Conservation (phyloP, 2,113 vertebrate genomes). For the Clinocottus analis region DNA sequence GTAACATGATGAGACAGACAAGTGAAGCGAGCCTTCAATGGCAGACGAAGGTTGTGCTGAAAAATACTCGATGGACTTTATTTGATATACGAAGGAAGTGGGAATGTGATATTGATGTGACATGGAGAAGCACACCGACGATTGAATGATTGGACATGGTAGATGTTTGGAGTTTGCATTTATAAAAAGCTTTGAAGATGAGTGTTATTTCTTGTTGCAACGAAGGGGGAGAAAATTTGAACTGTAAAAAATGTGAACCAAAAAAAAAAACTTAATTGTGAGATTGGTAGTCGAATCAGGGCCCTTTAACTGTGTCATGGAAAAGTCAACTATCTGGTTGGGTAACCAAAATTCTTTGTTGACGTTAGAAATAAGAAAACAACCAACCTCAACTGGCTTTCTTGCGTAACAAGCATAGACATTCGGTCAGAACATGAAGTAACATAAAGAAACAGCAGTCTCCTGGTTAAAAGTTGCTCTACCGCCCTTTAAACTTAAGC, state of each 20-base stretch:
- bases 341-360: background rate
- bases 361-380: background rate
- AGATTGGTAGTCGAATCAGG: background rate
- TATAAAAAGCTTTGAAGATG: conserved; percentile 7
- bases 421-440: background rate
- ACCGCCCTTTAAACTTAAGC: background rate
- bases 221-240: background rate
- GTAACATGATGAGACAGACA: conserved; percentile 55
- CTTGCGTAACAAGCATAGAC: background rate
- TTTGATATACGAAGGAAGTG: conserved; percentile 59
- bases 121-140: background rate
- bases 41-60: conserved; percentile 51
- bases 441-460: background rate
- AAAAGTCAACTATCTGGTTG: background rate
- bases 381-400: background rate
- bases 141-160: background rate
- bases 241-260: background rate
- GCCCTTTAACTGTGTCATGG: too few species aligned
- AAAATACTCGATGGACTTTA: conserved; percentile 43
- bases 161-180: background rate
- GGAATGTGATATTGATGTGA: conserved; percentile 54
- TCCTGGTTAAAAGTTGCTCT: too few species aligned
- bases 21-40: conserved; percentile 48
- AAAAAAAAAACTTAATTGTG: background rate
- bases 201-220: background rate